A percentile compares a stretch with the other conserved stretches of the same genome.
phyloP scores from a whole-genome alignment of 2,888 invertebrate genomes.

The Rambutsinella grinnellia region DNA sequence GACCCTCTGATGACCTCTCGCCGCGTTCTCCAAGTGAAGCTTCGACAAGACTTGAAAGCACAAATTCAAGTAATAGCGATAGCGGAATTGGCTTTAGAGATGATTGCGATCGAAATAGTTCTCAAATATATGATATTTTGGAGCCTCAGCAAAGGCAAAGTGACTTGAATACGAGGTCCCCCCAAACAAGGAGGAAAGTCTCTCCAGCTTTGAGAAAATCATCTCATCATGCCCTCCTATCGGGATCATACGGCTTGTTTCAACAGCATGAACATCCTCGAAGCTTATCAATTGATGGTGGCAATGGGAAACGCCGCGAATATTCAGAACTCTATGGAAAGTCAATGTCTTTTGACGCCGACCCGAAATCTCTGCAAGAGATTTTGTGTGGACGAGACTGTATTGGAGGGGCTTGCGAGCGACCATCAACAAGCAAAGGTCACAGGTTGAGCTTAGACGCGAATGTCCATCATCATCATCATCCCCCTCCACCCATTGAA shows the following conservation, averaged over 20 bases:
- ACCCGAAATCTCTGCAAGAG: conserved; percentile 44
- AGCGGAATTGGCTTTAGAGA: conserved; percentile 95
- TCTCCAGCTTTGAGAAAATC: conserved; percentile 45
- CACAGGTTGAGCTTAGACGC: conserved; percentile 44
- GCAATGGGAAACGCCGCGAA: not conserved
- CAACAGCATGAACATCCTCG: conserved; percentile 5
- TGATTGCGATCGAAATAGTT: conserved; percentile 81
- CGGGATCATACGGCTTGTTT: conserved; percentile 29
- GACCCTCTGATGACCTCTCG: conserved; percentile 56
- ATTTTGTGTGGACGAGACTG: conserved; percentile 29
- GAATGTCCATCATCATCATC: conserved; percentile 7
- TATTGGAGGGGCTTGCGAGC: conserved; percentile 3
- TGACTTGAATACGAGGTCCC: conserved; percentile 19
- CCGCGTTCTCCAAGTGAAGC: conserved; percentile 65
- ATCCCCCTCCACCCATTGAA: conserved; percentile 62
- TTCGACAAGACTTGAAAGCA: conserved; percentile 74
- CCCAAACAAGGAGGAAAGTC: conserved; percentile 28
- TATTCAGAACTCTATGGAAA: conserved; percentile 3
- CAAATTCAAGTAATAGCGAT: conserved; percentile 90
- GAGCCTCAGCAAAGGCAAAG: conserved; percentile 51
- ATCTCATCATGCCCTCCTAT: conserved; percentile 26
- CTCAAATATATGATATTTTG: conserved; percentile 65
- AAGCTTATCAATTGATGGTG: not conserved
- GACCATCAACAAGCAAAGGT: conserved; percentile 34
- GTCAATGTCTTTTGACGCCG: conserved; percentile 25